Evolutionary conservation across 2,113 vertebrate genomes (phyloP).

Genomic region (Dicaeum eximium): DNA sequence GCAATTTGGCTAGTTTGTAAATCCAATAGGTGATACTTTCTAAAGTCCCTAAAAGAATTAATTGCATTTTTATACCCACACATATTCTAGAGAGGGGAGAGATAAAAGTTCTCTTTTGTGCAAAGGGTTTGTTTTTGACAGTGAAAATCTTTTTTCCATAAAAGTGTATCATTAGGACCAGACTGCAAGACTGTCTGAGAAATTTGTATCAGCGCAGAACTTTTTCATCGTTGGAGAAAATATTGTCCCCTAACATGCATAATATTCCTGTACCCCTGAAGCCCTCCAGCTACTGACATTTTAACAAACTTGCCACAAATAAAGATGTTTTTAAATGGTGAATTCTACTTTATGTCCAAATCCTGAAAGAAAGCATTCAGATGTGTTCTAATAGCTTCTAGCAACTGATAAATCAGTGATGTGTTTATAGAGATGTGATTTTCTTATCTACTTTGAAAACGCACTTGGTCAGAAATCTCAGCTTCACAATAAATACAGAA

Average conservation of each 20-base stretch:
- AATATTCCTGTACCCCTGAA: neutral
- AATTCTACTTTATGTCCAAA: neutral
- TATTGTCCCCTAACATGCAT: neutral
- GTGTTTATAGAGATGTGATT: neutral
- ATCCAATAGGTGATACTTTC: conserved; percentile 68
- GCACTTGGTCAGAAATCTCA: neutral
- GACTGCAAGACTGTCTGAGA: neutral
- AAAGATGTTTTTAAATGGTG: neutral
- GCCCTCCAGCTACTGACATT: neutral
- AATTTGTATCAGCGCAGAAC: conserved; percentile 25
- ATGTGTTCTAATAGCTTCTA: neutral
- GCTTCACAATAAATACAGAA: neutral
- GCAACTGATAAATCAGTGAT: neutral
- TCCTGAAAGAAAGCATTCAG: neutral
- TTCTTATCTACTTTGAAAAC: neutral
- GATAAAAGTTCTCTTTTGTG: conserved; percentile 14
- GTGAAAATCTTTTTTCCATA: conserved; percentile 7
- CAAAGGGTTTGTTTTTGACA: conserved; percentile 2
- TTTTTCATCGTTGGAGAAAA: conserved; percentile 14
- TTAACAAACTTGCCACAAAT: neutral
- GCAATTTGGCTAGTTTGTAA: conserved; percentile 64
- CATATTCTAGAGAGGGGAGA: neutral
- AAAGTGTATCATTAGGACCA: neutral
- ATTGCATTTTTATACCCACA: conserved; percentile 59
- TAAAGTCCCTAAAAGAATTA: conserved; percentile 62